Percentiles rank a stretch among this genome's conserved stretches.
Conservation (phyloP, 2,113 vertebrate genomes). For the Rhinopomastus cyanomelas region DNA sequence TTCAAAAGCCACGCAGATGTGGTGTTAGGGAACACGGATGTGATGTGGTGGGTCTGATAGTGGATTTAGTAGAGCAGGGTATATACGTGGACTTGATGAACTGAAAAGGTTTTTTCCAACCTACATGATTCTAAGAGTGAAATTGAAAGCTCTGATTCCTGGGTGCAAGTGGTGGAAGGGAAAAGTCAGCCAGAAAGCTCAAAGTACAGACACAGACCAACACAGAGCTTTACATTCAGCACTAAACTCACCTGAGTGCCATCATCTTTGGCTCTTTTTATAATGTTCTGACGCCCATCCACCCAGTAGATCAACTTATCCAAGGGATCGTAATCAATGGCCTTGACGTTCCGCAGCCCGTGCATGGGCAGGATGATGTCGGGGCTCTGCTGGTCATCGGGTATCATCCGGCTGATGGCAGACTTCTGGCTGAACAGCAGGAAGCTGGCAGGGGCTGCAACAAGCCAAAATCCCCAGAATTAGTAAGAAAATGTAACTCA, state of each 20-base stretch:
- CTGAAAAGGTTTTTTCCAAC: no score
- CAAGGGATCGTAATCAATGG: constrained; percentile 88
- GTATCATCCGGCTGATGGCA: constrained; percentile 91
- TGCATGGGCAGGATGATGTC: constrained; percentile 93
- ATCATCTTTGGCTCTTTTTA: constrained; percentile 87
- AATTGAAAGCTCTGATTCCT: background rate
- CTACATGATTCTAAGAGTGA: background rate
- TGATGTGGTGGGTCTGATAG: no score
- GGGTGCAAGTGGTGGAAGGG: background rate
- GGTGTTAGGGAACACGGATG: no score
- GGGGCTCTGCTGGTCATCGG: constrained; percentile 90
- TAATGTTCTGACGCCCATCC: constrained; percentile 90
- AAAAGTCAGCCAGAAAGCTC: background rate
- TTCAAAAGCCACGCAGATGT: no score
- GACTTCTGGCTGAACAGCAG: constrained; percentile 93
- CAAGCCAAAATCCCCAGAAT: background rate
- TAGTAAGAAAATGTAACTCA: background rate
- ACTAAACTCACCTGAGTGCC: constrained; percentile 84
- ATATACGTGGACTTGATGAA: no score
- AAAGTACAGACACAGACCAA: background rate
- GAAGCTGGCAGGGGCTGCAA: constrained; percentile 88
- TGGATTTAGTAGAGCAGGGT: no score
- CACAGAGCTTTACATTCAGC: background rate
- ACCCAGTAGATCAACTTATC: constrained; percentile 93
- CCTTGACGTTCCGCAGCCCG: constrained; percentile 85